Evolutionary conservation across 23 tunicate species (phyloP).

Genomic region (Halocynthia aurantium): DNA sequence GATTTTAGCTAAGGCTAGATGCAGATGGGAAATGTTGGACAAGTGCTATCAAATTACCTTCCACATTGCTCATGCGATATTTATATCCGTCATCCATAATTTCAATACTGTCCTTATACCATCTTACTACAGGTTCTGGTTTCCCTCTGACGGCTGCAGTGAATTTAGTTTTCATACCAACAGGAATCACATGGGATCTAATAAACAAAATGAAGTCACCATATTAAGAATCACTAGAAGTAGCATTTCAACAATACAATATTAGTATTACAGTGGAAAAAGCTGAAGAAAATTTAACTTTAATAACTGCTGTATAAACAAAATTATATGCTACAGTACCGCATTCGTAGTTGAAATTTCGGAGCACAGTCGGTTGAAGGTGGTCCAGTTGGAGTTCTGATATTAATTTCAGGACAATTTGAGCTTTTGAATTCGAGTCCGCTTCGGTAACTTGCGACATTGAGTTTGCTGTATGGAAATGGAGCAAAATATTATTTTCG

Average conservation of each 20-base stretch:
- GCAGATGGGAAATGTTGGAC: slow-evolving; percentile 1
- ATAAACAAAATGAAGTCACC: background rate
- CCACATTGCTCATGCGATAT: slow-evolving; percentile 70
- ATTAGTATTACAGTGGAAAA: too few relatives aligned
- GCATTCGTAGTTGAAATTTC: slow-evolving; percentile 79
- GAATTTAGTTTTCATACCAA: slow-evolving; percentile 89
- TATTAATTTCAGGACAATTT: too few relatives aligned
- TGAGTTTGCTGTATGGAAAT: too few relatives aligned
- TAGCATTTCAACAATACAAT: too few relatives aligned
- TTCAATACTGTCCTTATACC: slow-evolving; percentile 83
- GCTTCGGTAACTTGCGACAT: too few relatives aligned
- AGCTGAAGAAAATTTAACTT: too few relatives aligned
- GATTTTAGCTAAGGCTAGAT: background rate
- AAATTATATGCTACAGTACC: background rate
- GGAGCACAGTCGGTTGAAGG: slow-evolving; percentile 77
- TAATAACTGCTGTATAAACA: too few relatives aligned
- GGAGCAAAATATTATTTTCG: too few relatives aligned
- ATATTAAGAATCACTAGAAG: too few relatives aligned
- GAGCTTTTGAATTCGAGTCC: too few relatives aligned
- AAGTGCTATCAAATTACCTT: slow-evolving; percentile 33
- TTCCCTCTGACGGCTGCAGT: slow-evolving; percentile 82
- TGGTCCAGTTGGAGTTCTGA: too few relatives aligned
- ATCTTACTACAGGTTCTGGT: slow-evolving; percentile 81
- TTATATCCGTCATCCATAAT: slow-evolving; percentile 72
- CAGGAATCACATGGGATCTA: slow-evolving; percentile 75